A percentile compares a stretch with the other conserved stretches of the same genome.
phyloP scores from a whole-genome alignment of 2,113 vertebrate species.

The Phoenicopterus ruber region DNA sequence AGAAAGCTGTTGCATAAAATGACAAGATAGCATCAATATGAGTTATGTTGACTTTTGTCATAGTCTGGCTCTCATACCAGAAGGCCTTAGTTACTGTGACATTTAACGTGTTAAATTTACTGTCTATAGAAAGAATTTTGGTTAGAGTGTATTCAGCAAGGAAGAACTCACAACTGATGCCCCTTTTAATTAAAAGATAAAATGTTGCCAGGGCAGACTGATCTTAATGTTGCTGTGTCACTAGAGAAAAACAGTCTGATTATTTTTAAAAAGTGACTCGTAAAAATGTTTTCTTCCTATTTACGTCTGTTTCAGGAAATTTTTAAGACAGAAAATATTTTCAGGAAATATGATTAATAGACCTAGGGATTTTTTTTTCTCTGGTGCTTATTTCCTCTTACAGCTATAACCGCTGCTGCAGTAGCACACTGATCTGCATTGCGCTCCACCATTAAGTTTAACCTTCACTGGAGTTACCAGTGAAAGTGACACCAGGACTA shows the following conservation, averaged over 20 bases:
- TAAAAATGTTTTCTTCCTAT: not conserved
- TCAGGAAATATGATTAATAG: not conserved
- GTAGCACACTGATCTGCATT: not conserved
- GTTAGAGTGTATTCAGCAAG: not conserved
- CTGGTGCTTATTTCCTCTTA: not conserved
- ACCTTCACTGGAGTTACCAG: not conserved
- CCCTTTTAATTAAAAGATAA: conserved; percentile 1
- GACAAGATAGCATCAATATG: not conserved
- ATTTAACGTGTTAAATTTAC: not conserved
- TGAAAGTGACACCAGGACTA: not conserved
- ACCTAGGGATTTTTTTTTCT: not conserved
- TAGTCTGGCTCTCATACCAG: not conserved
- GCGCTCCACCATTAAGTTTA: not conserved
- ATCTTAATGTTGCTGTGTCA: not conserved
- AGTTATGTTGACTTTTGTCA: not conserved
- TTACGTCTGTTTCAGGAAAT: not conserved
- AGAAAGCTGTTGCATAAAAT: not conserved
- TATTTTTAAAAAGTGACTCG: not conserved
- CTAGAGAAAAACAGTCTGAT: not conserved
- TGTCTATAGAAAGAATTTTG: not conserved
- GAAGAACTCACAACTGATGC: not conserved
- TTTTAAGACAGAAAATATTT: not conserved
- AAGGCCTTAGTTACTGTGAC: not conserved
- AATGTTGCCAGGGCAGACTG: not conserved
- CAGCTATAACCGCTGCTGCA: rapidly evolving